Evolutionary conservation across 2,113 vertebrate genomes (phyloP), one percentile per base, ranked within the genome.

Genomic region (Probosciger aterrimus): DNA sequence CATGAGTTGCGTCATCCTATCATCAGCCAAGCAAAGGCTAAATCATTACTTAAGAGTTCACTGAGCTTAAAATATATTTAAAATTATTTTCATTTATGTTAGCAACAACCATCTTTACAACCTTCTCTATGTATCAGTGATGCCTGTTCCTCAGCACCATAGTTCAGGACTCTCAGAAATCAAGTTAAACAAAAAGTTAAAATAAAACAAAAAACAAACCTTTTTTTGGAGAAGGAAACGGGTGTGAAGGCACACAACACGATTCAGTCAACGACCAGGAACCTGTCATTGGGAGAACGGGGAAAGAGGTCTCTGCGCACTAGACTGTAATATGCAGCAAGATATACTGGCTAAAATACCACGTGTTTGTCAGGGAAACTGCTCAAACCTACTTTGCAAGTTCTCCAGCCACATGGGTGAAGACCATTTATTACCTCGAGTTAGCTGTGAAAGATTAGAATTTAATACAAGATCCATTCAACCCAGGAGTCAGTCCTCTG

Each of bases 211-310:
- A 92, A 97, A 97, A 92, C 96, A 95, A 97, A 97, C 96, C 96
- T 97, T 95, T 97, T 96, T 95, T 95, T 97, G 96, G 83, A 97
- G 95, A 97, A 95, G 95, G 86, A 92, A 97, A 97, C 91, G 2
- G 94, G 93, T 96, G 89, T 95, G 96, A 97, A 96, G 96, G 93
- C 93, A 97, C 96, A 97, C 69, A 97, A 97, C 95, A 95, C 70
- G 96, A 95, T 57, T 97, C 96, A 96, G 95, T 96, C 96, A 97
- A 96, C 94, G 95, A 97, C 96, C 94, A 89, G 96, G 96, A 97
- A 97, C 96, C 96, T 97, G 95, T 97, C 95, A 97, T 96, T 18
- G 92, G 96, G 96, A 97, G 96, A 97, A 97, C 1, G 96, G 93
- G 96, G 93, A 96, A 97, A 97, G 96, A 97, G 95, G 69, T 96